These are phyloP conservation scores for Anomalospiza imberbis DNA, from an alignment of 2,797 vertebrate genomes.

Conservation along the genomic window DNA sequence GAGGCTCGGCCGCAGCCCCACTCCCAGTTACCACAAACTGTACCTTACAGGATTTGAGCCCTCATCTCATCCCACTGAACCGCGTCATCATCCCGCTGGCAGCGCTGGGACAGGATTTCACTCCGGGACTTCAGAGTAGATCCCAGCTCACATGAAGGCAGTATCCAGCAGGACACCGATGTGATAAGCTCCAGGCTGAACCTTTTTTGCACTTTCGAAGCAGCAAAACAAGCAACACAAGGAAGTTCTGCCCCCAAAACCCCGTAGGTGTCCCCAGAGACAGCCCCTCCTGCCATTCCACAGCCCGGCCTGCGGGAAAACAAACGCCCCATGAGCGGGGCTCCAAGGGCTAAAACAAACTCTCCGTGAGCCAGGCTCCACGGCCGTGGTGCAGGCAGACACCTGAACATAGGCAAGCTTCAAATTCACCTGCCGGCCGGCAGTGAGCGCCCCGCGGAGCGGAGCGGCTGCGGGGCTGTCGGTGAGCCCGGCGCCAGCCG, in stretches of 20 bases:
- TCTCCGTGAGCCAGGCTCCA: fast-evolving
- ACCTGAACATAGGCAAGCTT: fast-evolving
- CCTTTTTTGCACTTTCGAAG: not conserved
- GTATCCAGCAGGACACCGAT: not conserved
- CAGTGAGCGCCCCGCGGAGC: fast-evolving
- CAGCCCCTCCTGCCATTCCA: not conserved
- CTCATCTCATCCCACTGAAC: fast-evolving
- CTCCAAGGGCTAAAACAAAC: not conserved
- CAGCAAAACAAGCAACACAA: not conserved
- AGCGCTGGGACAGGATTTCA: not conserved
- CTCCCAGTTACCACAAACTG: not conserved
- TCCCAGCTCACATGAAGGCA: not conserved
- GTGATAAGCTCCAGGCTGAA: not conserved
- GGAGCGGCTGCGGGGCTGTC: fast-evolving
- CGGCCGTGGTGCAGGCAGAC: not conserved
- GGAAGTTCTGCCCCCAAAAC: not conserved
- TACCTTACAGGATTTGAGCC: fast-evolving
- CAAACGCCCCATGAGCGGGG: fast-evolving
- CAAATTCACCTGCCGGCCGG: fast-evolving
- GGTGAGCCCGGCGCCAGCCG: no score
- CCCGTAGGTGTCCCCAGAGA: fast-evolving
- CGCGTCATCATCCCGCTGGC: not conserved
- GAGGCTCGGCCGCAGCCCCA: not conserved
- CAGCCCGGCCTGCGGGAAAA: no score
- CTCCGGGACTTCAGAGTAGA: not conserved